Base-by-base conservation (phyloP, 2,113 vertebrate genomes). In the Puntigrus tetrazona region DNA sequence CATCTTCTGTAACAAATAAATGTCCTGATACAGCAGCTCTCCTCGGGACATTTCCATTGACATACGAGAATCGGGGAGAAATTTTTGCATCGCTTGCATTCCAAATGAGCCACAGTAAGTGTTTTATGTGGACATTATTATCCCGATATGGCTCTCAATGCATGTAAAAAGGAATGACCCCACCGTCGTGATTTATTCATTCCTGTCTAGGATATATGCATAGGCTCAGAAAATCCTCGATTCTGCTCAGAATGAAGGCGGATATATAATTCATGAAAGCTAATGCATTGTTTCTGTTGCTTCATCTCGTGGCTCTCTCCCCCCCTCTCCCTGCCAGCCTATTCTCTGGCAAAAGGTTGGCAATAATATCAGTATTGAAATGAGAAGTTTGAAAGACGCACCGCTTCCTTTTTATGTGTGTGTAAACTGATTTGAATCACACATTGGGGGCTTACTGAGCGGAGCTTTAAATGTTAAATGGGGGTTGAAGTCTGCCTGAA, bases 401-500 rank as follows among this genome's bases (percentile, higher is more conserved):
- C 90, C 86, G 73, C 90, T 91, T 91, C 91, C 91, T 93, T 90
- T 90, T 88, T 92, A 82, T 87, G 89, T 90, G 90, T 91, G 92
- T 93, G 93, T 94, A 93, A 93, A 94, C 93, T 94, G 92, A 93
- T 93, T 94, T 93, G 93, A 94, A 94, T 94, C 92, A 92, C 93
- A 94, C 94, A 93, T 93, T 92, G 91, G 93, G 88, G 94, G 93
- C 92, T 92, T 93, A 94, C 92, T 91, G 93, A 94, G 93, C 91
- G 93, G 92, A 90, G 94, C 92, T 94, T 94, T 94, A 95, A 95
- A 95, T 95, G 94, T 95, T 95, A 95, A 95, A 95, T 95, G 94
- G 93, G 94, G 94, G 94, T 94, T 95, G 95, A 95, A 94, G 94
- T 93, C 94, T 95, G 95, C 94, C 94, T 95, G 94, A 95, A 95